Evolutionary conservation across 2,113 vertebrate species (phyloP), one percentile per base, ranked within the genome.

Genomic region (Aegithalos caudatus): DNA sequence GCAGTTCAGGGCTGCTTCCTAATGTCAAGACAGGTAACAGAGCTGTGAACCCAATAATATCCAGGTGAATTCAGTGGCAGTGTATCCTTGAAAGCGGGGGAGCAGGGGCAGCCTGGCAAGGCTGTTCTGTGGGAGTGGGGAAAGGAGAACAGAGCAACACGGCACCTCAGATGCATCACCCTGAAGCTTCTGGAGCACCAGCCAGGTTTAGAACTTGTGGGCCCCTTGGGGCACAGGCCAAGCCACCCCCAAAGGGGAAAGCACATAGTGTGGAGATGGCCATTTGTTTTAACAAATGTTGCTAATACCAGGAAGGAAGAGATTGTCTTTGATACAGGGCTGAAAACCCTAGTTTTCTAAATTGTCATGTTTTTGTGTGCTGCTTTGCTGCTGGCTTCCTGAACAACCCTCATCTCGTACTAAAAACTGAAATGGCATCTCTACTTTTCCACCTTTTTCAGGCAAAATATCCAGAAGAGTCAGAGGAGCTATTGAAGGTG

Each of bases 201-300:
- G 27, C 19, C 0, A 0, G 22, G 4, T 57, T 44, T 61, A 38
- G 45, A n/a, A 15, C 37, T 78, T 2, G 3, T 37, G 66, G 28
- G 3, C 7, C 47, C 21, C 23, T 73, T 1, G 3, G 27, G 47
- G 14, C 48, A 84, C 10, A 45, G 28, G 25, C n/a, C n/a, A n/a
- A n/a, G 47, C 20, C 20, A 44, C 3, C 56, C n/a, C 7, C n/a
- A n/a, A 12, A 62, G 42, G 53, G 35, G 3, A n/a, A 48, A 70
- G 28, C 10, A 33, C 2, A 1, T 22, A 12, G 16, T 48, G 33
- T 35, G 42, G 61, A 53, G 48, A 58, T 29, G 72, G 6, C 2
- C 27, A n/a, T 14, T 35, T 44, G 4, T 60, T 81, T 77, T 17
- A 72, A 50, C 28, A 13, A 44, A 48, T 12, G 14, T 45, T 77